Evolutionary conservation across 1,140 invertebrate species (phyloP).

Genomic region (Zophobas morio): DNA sequence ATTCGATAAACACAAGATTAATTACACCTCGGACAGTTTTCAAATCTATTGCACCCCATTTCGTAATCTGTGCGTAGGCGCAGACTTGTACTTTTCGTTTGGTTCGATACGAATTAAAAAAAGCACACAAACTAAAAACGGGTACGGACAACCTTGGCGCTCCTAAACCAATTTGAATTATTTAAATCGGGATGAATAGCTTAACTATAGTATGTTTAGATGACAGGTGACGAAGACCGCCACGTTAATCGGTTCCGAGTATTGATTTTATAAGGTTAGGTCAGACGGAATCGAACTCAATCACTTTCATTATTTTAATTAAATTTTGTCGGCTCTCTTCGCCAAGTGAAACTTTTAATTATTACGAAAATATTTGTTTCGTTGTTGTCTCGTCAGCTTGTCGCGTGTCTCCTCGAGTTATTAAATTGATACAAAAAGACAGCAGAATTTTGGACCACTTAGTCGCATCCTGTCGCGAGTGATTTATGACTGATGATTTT

Average conservation of each 20-base stretch:
- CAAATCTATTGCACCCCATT: slow-evolving; percentile 30
- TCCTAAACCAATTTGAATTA: slow-evolving; percentile 35
- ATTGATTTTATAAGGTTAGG: neutral
- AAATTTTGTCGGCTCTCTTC: no score
- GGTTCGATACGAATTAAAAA: slow-evolving; percentile 3
- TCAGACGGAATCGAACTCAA: no score
- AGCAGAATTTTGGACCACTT: no score
- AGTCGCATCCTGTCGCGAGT: no score
- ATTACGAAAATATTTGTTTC: no score
- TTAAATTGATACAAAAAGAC: no score
- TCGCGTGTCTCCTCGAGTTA: no score
- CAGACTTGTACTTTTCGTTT: slow-evolving; percentile 12
- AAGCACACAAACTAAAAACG: slow-evolving; percentile 21
- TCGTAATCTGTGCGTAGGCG: neutral
- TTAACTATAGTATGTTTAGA: neutral
- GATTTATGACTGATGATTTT: neutral
- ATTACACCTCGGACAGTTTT: slow-evolving; percentile 14
- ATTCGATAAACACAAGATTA: slow-evolving; percentile 19
- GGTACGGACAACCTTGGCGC: slow-evolving; percentile 27
- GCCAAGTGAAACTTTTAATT: no score
- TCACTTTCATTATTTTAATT: no score
- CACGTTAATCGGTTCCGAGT: no score
- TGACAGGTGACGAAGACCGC: slow-evolving; percentile 8
- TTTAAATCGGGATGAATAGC: slow-evolving; percentile 26
- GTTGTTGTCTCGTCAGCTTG: no score